These are phyloP conservation scores for Stramonita haemastoma DNA, from an alignment of 2,888 invertebrate species.

Conservation along the genomic window DNA sequence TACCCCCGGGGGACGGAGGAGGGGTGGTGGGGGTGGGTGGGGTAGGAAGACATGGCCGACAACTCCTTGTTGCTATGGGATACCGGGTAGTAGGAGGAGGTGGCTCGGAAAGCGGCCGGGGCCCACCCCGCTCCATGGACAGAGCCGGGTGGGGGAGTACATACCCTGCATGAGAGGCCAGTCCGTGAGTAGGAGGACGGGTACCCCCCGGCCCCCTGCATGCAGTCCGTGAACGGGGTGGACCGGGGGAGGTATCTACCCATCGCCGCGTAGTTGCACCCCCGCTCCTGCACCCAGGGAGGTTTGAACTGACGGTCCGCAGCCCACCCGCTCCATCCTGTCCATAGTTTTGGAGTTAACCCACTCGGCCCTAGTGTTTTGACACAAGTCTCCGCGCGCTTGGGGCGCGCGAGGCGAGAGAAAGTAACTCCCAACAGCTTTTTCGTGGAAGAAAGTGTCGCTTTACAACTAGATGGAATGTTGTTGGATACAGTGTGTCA, in stretches of 20 bases:
- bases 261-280: constrained; percentile 48
- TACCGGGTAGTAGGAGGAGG: constrained; percentile 37
- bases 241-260: constrained; percentile 46
- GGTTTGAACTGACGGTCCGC: constrained; percentile 33
- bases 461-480: too few relatives aligned
- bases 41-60: constrained; percentile 24
- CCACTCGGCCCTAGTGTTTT: neutral
- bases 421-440: too few relatives aligned
- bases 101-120: constrained; percentile 34
- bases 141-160: constrained; percentile 44
- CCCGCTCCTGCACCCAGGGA: constrained; percentile 33
- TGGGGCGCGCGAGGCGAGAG: too few relatives aligned
- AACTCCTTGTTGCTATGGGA: constrained; percentile 35
- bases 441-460: too few relatives aligned
- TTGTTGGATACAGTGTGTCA: too few relatives aligned
- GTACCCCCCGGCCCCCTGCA: constrained; percentile 49
- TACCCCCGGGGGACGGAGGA: constrained; percentile 31
- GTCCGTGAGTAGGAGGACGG: constrained; percentile 47
- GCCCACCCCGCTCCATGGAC: constrained; percentile 37
- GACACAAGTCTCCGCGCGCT: neutral
- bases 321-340: constrained; percentile 44
- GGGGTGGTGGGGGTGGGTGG: constrained; percentile 44
- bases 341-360: constrained; percentile 30
- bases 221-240: constrained; percentile 49
- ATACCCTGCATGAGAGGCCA: constrained; percentile 46